Conservation (phyloP, 2,888 invertebrate species). For the Prosapia bicincta region DNA sequence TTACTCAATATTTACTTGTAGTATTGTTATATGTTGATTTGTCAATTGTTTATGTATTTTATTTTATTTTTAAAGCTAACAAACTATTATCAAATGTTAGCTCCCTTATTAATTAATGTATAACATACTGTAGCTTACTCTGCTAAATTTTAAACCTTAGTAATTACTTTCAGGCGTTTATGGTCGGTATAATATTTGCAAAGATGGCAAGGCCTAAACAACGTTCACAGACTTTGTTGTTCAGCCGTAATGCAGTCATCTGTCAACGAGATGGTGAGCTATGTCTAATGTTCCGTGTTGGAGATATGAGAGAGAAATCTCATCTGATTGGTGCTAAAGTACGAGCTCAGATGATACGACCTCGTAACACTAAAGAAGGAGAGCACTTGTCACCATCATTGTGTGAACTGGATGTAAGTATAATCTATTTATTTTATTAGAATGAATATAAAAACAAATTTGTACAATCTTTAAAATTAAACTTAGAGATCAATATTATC, state of each 20-base stretch:
- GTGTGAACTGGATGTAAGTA: conserved; percentile 49
- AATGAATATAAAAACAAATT: too few relatives aligned
- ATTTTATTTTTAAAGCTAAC: too few relatives aligned
- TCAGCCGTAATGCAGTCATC: conserved; percentile 85
- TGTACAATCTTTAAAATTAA: too few relatives aligned
- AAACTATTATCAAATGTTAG: too few relatives aligned
- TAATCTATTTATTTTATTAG: not conserved
- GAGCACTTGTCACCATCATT: conserved; percentile 56
- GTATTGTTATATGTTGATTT: too few relatives aligned
- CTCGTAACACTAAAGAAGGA: conserved; percentile 76
- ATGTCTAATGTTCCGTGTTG: conserved; percentile 87
- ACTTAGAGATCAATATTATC: too few relatives aligned
- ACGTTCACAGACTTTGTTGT: conserved; percentile 88
- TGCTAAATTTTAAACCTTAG: too few relatives aligned
- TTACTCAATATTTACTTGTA: too few relatives aligned
- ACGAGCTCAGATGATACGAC: conserved; percentile 76
- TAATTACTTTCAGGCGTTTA: conserved; percentile 54
- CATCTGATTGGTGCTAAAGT: conserved; percentile 92
- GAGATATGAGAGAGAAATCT: conserved; percentile 85
- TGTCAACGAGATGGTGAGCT: conserved; percentile 82
- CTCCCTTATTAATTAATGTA: too few relatives aligned
- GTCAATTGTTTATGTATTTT: too few relatives aligned
- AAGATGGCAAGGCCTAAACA: conserved; percentile 95
- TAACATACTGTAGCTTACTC: too few relatives aligned
- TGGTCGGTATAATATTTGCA: conserved; percentile 88